These are phyloP conservation scores for Pachypeltis micranthus DNA, from an alignment of 1,140 invertebrate genomes.

Conservation along the genomic window DNA sequence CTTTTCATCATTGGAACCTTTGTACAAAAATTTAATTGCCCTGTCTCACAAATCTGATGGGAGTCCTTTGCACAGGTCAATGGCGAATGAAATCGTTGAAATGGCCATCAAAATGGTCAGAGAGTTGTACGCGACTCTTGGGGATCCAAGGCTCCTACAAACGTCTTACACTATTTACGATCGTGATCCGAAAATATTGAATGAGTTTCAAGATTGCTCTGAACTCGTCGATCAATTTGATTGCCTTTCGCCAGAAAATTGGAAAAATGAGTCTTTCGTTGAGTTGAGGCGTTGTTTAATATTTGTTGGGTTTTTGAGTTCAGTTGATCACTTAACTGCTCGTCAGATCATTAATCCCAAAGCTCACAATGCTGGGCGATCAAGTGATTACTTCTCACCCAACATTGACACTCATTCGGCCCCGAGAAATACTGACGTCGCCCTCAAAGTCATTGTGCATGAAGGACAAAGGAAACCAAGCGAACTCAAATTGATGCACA, in stretches of 20 bases:
- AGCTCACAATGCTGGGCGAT: neutral
- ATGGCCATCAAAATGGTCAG: neutral
- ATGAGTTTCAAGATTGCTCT: neutral
- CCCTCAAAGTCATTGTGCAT: neutral
- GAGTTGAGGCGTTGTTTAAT: neutral
- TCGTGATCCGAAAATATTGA: neutral
- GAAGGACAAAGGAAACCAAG: neutral
- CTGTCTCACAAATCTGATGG: neutral
- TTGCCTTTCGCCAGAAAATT: slow-evolving; percentile 1
- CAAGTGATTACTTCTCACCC: neutral
- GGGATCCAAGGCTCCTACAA: neutral
- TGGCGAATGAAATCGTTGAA: neutral
- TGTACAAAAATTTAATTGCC: neutral
- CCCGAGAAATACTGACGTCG: neutral
- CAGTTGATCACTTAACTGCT: neutral
- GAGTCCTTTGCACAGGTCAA: neutral
- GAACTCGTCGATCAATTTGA: neutral
- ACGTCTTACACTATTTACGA: neutral
- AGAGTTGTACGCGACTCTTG: slow-evolving; percentile 11
- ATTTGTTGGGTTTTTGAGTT: neutral
- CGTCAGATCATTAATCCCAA: neutral
- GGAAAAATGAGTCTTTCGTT: slow-evolving; percentile 11
- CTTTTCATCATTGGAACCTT: neutral
- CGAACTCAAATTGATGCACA: neutral
- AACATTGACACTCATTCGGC: neutral